Evolutionary conservation across 2,888 invertebrate genomes (phyloP).

Genomic region (Rhimphoctona megacephalus): DNA sequence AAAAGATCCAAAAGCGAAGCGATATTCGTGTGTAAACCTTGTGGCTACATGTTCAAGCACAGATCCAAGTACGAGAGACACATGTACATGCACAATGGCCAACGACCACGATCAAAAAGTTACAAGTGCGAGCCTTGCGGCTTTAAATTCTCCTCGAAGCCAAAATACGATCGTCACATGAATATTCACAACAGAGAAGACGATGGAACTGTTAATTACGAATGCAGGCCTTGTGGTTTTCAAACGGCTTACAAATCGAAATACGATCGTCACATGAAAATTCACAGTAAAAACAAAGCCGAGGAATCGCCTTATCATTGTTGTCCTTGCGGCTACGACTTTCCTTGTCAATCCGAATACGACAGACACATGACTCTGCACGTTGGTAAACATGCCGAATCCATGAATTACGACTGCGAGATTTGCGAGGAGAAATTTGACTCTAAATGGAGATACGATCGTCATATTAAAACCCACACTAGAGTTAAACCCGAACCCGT

Average conservation of each 20-base stretch:
- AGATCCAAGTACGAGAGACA: slow-evolving; percentile 51
- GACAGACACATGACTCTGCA: slow-evolving; percentile 28
- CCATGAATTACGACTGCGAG: slow-evolving; percentile 67
- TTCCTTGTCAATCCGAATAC: slow-evolving; percentile 30
- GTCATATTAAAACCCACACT: slow-evolving; percentile 25
- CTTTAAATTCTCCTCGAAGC: slow-evolving; percentile 80
- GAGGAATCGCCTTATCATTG: not conserved
- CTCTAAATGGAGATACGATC: slow-evolving; percentile 41
- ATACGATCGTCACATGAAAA: slow-evolving; percentile 50
- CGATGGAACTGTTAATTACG: slow-evolving; percentile 79
- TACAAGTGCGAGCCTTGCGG: slow-evolving; percentile 86
- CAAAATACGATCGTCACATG: slow-evolving; percentile 52
- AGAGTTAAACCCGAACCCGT: not conserved
- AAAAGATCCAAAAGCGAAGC: not conserved
- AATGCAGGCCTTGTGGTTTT: slow-evolving; percentile 85
- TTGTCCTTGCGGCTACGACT: slow-evolving; percentile 37
- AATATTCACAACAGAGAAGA: slow-evolving; percentile 67
- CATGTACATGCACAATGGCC: slow-evolving; percentile 54
- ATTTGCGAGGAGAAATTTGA: slow-evolving; percentile 47
- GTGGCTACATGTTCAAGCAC: slow-evolving; percentile 46
- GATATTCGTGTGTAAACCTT: slow-evolving; percentile 43
- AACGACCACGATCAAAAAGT: slow-evolving; percentile 69
- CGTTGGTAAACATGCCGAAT: slow-evolving; percentile 19
- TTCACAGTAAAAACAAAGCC: slow-evolving; percentile 30
- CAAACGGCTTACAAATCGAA: slow-evolving; percentile 75